Conservation (phyloP, 2,113 vertebrate genomes). For the Microtus ochrogaster region DNA sequence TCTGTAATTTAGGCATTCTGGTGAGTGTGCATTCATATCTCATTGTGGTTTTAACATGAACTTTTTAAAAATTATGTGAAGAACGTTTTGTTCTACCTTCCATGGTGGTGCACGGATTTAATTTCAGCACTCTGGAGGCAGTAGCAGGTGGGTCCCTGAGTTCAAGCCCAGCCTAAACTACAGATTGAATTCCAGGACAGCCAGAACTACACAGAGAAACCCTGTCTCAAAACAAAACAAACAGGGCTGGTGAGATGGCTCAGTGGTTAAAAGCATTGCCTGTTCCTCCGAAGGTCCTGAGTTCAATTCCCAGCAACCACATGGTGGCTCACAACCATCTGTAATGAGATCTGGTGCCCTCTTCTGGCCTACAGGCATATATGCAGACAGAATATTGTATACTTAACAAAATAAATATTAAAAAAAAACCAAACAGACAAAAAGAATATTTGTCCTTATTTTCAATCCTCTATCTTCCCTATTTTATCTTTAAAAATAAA, state of each 20-base stretch:
- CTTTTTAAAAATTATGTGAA: neutral
- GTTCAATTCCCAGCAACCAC: too few relatives aligned
- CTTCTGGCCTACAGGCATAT: too few relatives aligned
- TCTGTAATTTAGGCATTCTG: neutral
- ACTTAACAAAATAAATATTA: too few relatives aligned
- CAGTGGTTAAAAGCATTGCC: too few relatives aligned
- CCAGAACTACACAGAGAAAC: neutral
- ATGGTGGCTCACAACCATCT: too few relatives aligned
- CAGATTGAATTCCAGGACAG: neutral
- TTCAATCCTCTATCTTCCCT: neutral
- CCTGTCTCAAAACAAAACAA: neutral
- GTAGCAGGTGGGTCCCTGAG: neutral
- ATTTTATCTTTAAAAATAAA: neutral
- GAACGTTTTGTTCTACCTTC: neutral
- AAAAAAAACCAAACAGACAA: neutral
- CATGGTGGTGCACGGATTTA: neutral
- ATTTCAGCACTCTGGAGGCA: neutral
- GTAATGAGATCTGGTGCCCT: too few relatives aligned
- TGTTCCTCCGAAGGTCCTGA: too few relatives aligned
- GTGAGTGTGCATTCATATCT: neutral
- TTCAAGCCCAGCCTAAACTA: neutral
- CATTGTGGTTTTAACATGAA: neutral
- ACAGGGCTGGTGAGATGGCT: too few relatives aligned
- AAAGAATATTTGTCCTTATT: neutral
- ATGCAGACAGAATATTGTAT: too few relatives aligned